These are phyloP conservation scores for Agelastica alni DNA, from an alignment of 2,888 invertebrate species.

Conservation along the genomic window DNA sequence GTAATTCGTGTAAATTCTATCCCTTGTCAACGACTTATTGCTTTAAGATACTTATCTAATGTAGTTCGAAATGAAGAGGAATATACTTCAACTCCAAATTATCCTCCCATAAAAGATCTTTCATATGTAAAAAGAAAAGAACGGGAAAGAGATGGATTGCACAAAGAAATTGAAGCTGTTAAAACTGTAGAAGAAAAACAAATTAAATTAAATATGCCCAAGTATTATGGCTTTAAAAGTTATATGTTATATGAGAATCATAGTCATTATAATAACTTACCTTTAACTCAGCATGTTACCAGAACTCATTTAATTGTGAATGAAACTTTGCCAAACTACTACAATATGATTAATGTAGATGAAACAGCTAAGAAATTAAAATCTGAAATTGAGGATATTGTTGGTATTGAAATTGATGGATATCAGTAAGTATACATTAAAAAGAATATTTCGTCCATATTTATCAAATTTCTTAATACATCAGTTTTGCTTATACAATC, in stretches of 20 bases:
- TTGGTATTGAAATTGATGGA: constrained; percentile 65
- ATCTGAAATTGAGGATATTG: constrained; percentile 65
- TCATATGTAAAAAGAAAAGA: constrained; percentile 59
- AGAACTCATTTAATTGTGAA: constrained; percentile 71
- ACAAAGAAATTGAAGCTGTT: constrained; percentile 65
- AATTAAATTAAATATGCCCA: constrained; percentile 80
- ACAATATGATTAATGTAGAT: constrained; percentile 55
- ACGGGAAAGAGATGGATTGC: constrained; percentile 55
- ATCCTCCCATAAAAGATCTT: constrained; percentile 69
- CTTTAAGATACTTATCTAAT: constrained; percentile 21
- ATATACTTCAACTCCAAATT: constrained; percentile 55
- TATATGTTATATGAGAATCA: constrained; percentile 65
- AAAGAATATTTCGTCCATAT: too few relatives aligned
- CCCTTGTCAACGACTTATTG: constrained; percentile 8
- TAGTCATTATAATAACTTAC: constrained; percentile 70
- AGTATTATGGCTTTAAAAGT: constrained; percentile 77
- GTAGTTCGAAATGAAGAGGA: constrained; percentile 45
- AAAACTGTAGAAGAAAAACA: constrained; percentile 84
- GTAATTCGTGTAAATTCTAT: constrained; percentile 19
- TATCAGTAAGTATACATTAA: constrained; percentile 57
- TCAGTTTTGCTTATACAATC: too few relatives aligned
- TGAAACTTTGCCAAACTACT: constrained; percentile 65
- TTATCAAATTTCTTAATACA: too few relatives aligned
- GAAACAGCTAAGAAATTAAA: constrained; percentile 60
- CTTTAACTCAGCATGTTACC: constrained; percentile 75